Evolutionary conservation across 2,113 vertebrate genomes (phyloP).

Genomic region (Psilopsiagon aurifrons): DNA sequence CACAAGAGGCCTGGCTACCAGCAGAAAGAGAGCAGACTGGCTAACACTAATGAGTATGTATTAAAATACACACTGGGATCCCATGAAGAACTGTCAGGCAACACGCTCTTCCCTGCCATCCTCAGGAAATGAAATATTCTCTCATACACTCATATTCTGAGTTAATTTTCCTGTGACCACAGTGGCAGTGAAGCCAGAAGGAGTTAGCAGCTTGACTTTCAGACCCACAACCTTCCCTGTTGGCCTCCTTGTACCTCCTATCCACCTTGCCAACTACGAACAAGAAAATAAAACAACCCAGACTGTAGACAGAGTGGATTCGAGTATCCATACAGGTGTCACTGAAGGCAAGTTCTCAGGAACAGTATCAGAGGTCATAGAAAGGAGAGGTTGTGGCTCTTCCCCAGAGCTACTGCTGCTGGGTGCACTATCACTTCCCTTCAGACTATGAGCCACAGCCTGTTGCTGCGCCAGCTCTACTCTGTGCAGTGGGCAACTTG

Average conservation of each 20-base stretch:
- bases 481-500: not conserved
- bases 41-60: accelerated
- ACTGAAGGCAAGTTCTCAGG: not conserved
- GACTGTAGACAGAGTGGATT: not conserved
- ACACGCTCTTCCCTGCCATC: not conserved
- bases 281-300: not conserved
- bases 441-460: not conserved
- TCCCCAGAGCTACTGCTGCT: not conserved
- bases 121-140: not conserved
- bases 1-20: not conserved
- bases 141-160: not conserved
- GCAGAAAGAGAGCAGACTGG: not conserved
- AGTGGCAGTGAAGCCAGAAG: not conserved
- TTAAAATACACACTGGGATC: not conserved
- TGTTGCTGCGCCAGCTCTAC: not conserved
- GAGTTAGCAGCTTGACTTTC: not conserved
- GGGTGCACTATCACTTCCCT: not conserved
- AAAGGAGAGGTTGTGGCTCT: not conserved
- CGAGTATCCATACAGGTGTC: not conserved
- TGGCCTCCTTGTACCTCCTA: not conserved
- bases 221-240: not conserved
- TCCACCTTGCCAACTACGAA: not conserved
- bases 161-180: not conserved
- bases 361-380: not conserved
- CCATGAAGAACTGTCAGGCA: not conserved